Evolutionary conservation across 2,888 invertebrate genomes (phyloP).

Genomic region (Beris chalybata): DNA sequence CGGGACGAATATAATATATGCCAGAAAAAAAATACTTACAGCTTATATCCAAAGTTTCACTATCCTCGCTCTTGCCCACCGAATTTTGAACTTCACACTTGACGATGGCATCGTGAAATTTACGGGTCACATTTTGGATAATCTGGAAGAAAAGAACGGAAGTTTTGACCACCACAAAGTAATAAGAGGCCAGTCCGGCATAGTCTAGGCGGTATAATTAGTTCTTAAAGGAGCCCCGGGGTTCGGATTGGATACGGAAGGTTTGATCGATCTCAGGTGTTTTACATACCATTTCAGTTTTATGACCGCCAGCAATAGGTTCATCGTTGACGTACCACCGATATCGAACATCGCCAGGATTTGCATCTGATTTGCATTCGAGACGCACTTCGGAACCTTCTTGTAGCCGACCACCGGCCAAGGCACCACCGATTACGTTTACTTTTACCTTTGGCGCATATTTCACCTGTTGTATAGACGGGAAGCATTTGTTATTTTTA

Average conservation of each 20-base stretch:
- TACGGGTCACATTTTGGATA: constrained; percentile 78
- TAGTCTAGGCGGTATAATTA: neutral
- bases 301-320: constrained; percentile 75
- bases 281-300: constrained; percentile 70
- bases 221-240: neutral
- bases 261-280: neutral
- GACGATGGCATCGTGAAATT: constrained; percentile 82
- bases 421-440: constrained; percentile 62
- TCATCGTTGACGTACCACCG: constrained; percentile 88
- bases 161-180: neutral
- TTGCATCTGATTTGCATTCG: constrained; percentile 83
- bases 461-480: constrained; percentile 68
- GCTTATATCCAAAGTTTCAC: constrained; percentile 82
- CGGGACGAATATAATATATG: constrained; percentile 1
- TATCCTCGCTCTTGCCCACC: constrained; percentile 89
- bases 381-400: constrained; percentile 82
- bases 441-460: constrained; percentile 88
- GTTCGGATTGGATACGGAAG: neutral
- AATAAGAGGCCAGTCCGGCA: constrained; percentile 14
- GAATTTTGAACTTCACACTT: constrained; percentile 91
- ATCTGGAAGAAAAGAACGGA: constrained; percentile 53
- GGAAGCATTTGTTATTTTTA: constrained; percentile 38
- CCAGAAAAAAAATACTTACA: constrained; percentile 68
- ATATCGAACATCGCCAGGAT: constrained; percentile 82
- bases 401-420: constrained; percentile 68